Conservation (phyloP, 2,113 vertebrate species). For the Canis aureus region DNA sequence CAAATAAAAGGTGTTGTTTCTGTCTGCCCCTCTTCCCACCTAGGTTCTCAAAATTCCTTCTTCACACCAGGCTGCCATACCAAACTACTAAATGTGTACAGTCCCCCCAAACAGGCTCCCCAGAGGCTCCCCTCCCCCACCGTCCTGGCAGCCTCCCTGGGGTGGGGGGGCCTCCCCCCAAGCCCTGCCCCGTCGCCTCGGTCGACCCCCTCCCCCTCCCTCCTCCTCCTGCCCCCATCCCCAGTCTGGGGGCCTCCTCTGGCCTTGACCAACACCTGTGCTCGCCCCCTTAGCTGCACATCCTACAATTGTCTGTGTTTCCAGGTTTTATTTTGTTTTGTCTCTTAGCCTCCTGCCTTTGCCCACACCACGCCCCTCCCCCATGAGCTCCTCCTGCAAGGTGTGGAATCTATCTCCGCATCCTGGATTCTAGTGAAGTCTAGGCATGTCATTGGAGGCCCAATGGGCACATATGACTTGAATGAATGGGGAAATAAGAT, state of each 20-base stretch:
- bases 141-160: background rate
- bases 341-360: too few species aligned
- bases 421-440: background rate
- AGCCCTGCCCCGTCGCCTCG: too few species aligned
- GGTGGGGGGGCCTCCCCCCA: background rate
- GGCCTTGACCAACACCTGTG: background rate
- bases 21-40: background rate
- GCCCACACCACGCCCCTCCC: too few species aligned
- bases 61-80: background rate
- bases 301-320: background rate
- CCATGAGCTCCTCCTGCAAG: background rate
- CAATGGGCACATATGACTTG: background rate
- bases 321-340: background rate
- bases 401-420: background rate
- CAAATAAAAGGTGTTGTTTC: conserved; percentile 13
- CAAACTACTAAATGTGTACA: fast-evolving
- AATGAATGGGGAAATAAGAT: background rate
- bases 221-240: too few species aligned
- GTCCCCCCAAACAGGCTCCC: background rate
- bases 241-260: background rate
- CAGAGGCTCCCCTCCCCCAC: background rate
- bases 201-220: background rate
- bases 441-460: background rate
- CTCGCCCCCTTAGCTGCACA: background rate
- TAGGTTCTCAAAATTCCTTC: background rate